Evolutionary conservation across 2,113 vertebrate species (phyloP).

Genomic region (Daboia siamensis): DNA sequence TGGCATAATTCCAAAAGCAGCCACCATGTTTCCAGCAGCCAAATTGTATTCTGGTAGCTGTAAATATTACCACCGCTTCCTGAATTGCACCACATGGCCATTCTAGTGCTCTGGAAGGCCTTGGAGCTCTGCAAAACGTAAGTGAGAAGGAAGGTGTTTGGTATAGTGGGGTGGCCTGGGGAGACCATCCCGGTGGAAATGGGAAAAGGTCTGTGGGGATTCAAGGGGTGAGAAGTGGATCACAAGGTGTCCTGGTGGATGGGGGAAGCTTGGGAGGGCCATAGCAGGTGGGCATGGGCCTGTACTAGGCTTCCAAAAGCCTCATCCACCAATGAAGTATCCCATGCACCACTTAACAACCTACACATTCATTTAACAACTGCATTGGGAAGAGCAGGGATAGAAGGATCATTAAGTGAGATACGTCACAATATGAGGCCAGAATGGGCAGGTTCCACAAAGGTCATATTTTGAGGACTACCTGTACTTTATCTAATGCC

Average conservation of each 20-base stretch:
- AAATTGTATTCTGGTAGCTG: neutral
- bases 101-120: neutral
- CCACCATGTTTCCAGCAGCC: neutral
- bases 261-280: neutral
- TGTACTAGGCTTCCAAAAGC: neutral
- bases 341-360: neutral
- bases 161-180: neutral
- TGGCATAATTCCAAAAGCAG: neutral
- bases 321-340: neutral
- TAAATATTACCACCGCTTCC: neutral
- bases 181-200: neutral
- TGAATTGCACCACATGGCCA: no score
- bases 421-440: neutral
- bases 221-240: neutral
- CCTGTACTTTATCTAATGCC: neutral
- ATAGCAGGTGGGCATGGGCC: neutral
- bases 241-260: neutral
- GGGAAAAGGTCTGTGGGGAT: neutral
- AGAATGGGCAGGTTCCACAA: neutral
- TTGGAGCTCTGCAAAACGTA: neutral
- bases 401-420: neutral
- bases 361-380: neutral
- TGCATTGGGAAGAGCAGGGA: neutral
- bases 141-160: neutral
- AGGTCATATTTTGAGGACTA: neutral